A percentile compares a stretch with the other conserved stretches of the same genome.
Evolutionary conservation across 2,888 invertebrate genomes (phyloP).

Genomic region (Eutolmus rufibarbis): DNA sequence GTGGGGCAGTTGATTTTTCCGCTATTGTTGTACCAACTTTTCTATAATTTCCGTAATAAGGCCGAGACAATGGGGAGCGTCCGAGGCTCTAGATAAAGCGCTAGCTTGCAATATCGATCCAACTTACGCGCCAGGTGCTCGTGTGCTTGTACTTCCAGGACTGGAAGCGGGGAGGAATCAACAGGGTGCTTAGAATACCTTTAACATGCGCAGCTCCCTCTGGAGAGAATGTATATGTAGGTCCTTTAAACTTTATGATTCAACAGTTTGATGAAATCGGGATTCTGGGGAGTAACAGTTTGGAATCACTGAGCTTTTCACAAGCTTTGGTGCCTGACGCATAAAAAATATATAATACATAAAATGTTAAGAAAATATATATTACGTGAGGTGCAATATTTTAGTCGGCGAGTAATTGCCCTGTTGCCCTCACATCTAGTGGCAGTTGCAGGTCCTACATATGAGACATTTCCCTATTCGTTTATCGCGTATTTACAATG

Average conservation of each 20-base stretch:
- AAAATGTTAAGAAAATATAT: background rate
- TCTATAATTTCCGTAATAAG: background rate
- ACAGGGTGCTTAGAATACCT: background rate
- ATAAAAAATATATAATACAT: background rate
- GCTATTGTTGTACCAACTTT: background rate
- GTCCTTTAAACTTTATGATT: background rate
- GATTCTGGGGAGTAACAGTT: background rate
- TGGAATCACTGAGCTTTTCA: background rate
- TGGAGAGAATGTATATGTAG: background rate
- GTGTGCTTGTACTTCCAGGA: background rate
- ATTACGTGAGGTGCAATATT: background rate
- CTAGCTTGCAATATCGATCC: slow-evolving; percentile 1
- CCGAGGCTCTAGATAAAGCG: background rate
- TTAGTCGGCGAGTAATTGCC: background rate
- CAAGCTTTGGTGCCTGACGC: background rate
- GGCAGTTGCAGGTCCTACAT: background rate
- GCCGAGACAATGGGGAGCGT: background rate
- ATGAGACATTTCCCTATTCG: background rate
- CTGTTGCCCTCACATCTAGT: background rate
- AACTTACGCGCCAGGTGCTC: background rate
- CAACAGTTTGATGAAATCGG: background rate
- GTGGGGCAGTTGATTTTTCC: background rate
- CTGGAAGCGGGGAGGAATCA: background rate
- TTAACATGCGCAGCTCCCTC: background rate
- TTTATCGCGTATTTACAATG: background rate